A percentile compares a stretch with the other conserved stretches of the same genome.
phyloP scores from a whole-genome alignment of 2,113 vertebrate genomes.

The Rhea americana region DNA sequence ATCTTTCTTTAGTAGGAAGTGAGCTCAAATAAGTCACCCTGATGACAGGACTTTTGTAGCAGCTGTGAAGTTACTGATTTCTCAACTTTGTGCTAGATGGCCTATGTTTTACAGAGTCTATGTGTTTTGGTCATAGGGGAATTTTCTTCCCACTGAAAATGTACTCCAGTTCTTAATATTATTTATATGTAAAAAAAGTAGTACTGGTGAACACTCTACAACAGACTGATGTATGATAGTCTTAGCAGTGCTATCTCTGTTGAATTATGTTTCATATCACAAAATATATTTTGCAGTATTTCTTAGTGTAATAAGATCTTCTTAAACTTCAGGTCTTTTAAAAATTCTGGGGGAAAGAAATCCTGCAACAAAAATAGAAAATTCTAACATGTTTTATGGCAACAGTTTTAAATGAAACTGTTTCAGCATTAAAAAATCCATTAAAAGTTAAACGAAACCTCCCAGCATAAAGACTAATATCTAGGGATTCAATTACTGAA shows the following conservation, averaged over 20 bases:
- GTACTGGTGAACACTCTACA: background rate
- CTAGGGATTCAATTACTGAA: slow-evolving; percentile 66
- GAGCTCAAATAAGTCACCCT: background rate
- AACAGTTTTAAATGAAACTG: slow-evolving; percentile 54
- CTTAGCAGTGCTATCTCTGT: background rate
- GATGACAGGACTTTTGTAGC: background rate
- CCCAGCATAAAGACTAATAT: slow-evolving; percentile 48
- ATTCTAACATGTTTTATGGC: slow-evolving; percentile 47
- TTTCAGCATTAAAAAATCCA: slow-evolving; percentile 58
- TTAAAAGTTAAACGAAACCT: slow-evolving; percentile 57
- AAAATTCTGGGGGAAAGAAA: background rate
- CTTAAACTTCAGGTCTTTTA: background rate
- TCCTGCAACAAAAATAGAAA: background rate
- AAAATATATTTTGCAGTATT: background rate
- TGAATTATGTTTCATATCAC: background rate
- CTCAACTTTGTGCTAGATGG: background rate
- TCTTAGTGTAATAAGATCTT: background rate
- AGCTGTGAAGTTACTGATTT: background rate
- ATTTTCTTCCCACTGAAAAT: background rate
- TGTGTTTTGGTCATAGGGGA: background rate
- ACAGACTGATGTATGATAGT: background rate
- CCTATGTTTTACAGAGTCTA: background rate
- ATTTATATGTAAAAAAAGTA: background rate
- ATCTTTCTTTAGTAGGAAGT: background rate
- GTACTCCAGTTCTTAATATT: background rate